Base-by-base conservation (phyloP, 2,888 invertebrate genomes). In the Ectobius pallidus region DNA sequence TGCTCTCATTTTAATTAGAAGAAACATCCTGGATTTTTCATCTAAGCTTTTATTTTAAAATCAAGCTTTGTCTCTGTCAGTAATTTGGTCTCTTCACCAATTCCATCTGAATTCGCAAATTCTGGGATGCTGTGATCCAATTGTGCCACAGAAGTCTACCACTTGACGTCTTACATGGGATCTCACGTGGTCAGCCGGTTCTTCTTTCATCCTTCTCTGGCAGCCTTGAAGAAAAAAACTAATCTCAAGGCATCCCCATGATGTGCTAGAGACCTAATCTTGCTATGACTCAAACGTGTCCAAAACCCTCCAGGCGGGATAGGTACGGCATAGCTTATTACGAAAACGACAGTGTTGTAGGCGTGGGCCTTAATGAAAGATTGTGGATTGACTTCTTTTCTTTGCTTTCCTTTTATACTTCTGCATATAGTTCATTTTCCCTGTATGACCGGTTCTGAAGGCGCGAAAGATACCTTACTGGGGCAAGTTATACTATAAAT, bases 371-470 rank as follows among this genome's bases (percentile, higher is more conserved):
- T n/a, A 16, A 3, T 4, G 11, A 2, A 3, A 22, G 22, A 4
- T 52, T 52, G 4, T 52, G 52, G 52, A 22, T 20, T 52, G 18
- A 52, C 18, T 52, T 52, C 18, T 52, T 52, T 52, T 52, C 52
- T 3, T 6, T 52, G 3, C 18, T 22, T 20, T 18, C 9, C 18
- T 20, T 52, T 22, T 18, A 9, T 20, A 22, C 22, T 18, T 52
- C 4, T 6, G 22, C 34, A 34, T 34, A 34, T 34, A 6, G 18
- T 52, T 52, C 22, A 22, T 9, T 46, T 11, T 46, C 18, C 3
- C 46, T 11, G 34, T 34, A 11, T n/a, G 46, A 46, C 46, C 46
- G 46, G 46, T 46, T 46, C 39, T 39, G n/a, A n/a, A n/a, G n/a
- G n/a, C n/a, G n/a, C n/a, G n/a, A n/a, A n/a, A n/a, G n/a, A n/a